A percentile compares a stretch with the other conserved stretches of the same genome.
Conservation (phyloP, 2,888 invertebrate species). For the Zygaena filipendulae region DNA sequence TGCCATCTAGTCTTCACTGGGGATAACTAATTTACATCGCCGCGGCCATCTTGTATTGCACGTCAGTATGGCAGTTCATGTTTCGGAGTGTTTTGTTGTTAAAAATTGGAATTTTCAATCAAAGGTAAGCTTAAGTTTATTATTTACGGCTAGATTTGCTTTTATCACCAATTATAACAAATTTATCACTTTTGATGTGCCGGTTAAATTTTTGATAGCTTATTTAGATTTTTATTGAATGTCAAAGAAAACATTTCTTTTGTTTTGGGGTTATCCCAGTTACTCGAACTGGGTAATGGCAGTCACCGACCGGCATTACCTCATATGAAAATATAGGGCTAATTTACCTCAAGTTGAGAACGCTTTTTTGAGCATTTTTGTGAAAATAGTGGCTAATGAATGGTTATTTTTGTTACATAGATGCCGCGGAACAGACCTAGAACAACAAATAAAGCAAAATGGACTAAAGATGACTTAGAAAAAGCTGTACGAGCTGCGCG, state of each 20-base stretch:
- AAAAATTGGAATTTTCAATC: no score
- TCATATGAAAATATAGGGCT: conserved; percentile 3
- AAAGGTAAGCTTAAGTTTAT: no score
- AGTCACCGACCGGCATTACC: conserved; percentile 11
- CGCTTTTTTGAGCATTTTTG: conserved; percentile 1
- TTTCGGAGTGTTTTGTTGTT: no score
- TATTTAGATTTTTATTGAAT: background rate
- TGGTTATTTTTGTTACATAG: conserved; percentile 6
- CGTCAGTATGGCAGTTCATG: no score
- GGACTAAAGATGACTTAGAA: conserved; percentile 9
- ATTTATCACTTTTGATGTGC: no score
- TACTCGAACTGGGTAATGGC: conserved; percentile 9
- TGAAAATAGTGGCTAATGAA: conserved; percentile 2
- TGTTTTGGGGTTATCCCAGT: conserved; percentile 7
- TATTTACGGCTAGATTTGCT: no score
- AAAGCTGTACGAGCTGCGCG: conserved; percentile 7
- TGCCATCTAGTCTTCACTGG: no score
- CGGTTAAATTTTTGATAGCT: background rate
- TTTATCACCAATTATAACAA: no score
- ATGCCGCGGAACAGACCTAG: conserved; percentile 6
- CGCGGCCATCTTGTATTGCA: no score
- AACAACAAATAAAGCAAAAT: conserved; percentile 8
- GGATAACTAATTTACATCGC: no score
- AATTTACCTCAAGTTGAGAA: background rate
- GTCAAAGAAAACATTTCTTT: background rate